Evolutionary conservation across 2,797 vertebrate species (phyloP), one percentile per base, ranked within the genome.

Genomic region (Ptychadena robeensis): DNA sequence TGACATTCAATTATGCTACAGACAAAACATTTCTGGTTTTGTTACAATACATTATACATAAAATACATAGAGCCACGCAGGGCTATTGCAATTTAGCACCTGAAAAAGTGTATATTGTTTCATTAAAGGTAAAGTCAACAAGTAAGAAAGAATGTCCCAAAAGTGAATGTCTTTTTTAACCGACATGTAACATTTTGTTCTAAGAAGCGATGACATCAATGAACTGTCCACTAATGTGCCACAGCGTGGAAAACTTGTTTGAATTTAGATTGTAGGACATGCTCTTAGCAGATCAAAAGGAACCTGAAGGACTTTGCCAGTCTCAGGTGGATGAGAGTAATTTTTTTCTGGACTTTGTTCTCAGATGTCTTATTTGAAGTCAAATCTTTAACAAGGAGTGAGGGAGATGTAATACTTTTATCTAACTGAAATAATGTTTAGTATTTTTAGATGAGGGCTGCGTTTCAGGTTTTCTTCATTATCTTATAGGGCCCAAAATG

Each of bases 381-480:
- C 18, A 57, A 57, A 57, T 57, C 53, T 53, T 37, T 31, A 34
- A 22, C 28, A 57, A 73, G 44, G 14, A 18, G 5, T 30, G 57
- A 25, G 28, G 22, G 22, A 73, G 44, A 66, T 18, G 18, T 66
- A 18, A 22, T 18, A 34, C 64, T 57, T 31, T n/a, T 73, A 73
- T 73, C 70, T 73, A 14, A 57, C 9, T 59, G 25, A 32, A 34
- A 35, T 32, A 15, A 73, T 34, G 34, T 73, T 9, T 59, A 25
- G 10, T 73, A 11, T 27, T 53, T 53, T 53, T 53, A 53, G 44
- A 6, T 38, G 37, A 53, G 22, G 44, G 15, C 15, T 22, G 10
- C 44, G 8, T 48, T 30, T 27, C 69, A 48, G 7, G 9, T 64
- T 65, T 72, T 80, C 67, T 38, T 27, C 34, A 80, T 80, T 80